Percentiles rank a stretch among this genome's conserved stretches.
These are phyloP conservation scores for Sweltsa coloradensis DNA, from an alignment of 1,140 invertebrate species.

Conservation along the genomic window DNA sequence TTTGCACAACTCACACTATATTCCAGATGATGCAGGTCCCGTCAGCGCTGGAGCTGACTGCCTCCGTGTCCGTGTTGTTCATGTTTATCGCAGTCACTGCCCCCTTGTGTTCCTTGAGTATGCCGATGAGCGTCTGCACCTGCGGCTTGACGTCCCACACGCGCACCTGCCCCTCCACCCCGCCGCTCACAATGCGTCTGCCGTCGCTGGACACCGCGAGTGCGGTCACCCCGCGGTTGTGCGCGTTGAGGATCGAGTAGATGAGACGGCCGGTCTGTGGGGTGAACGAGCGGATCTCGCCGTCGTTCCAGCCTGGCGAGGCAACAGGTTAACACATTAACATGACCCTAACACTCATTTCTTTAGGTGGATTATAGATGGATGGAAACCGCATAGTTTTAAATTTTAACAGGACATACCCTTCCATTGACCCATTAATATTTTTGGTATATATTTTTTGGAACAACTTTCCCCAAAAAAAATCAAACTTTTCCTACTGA, in stretches of 20 bases:
- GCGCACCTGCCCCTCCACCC: slow-evolving; percentile 74
- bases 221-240: slow-evolving; percentile 74
- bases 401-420: no score
- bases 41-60: slow-evolving; percentile 76
- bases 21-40: slow-evolving; percentile 90
- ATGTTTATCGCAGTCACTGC: slow-evolving; percentile 71
- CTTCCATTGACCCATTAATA: no score
- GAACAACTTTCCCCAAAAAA: no score
- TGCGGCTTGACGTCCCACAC: slow-evolving; percentile 57
- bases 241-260: slow-evolving; percentile 71
- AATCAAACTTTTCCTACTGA: no score
- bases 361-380: no score
- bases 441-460: no score
- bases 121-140: slow-evolving; percentile 46
- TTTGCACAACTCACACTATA: slow-evolving; percentile 42
- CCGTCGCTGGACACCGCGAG: slow-evolving; percentile 59
- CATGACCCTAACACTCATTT: no score
- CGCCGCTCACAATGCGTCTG: slow-evolving; percentile 66
- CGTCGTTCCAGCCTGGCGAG: slow-evolving; percentile 82
- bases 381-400: no score
- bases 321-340: no score
- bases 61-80: slow-evolving; percentile 58
- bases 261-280: slow-evolving; percentile 66
- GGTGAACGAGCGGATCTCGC: slow-evolving; percentile 71
- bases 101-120: slow-evolving; percentile 82